Evolutionary conservation across 2,113 vertebrate species (phyloP).

Genomic region (Neolamprologus hecqui): DNA sequence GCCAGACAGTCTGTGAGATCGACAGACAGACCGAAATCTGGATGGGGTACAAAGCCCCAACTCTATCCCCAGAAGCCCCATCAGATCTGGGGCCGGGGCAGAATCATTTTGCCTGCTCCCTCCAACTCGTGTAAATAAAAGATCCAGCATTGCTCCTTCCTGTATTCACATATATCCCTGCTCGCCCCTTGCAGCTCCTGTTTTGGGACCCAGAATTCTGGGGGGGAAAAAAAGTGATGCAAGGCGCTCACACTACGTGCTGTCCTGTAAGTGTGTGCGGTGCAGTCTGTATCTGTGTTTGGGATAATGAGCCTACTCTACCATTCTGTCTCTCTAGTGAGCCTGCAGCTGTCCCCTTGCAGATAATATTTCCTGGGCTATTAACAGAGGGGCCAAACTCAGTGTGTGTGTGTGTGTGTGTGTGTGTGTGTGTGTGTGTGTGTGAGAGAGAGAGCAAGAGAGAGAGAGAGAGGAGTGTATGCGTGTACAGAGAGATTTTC

Average conservation of each 20-base stretch:
- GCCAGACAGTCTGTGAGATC: conserved; percentile 34
- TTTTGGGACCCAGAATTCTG: not conserved
- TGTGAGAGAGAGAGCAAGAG: accelerated
- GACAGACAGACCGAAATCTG: conserved; percentile 9
- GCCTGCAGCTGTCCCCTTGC: conserved; percentile 68
- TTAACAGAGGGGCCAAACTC: conserved; percentile 49
- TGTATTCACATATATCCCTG: not conserved
- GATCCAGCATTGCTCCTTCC: not conserved
- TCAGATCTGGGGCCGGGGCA: conserved; percentile 29
- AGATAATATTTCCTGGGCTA: conserved; percentile 68
- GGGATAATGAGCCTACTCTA: conserved; percentile 62
- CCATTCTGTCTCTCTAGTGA: conserved; percentile 56
- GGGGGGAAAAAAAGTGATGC: not conserved
- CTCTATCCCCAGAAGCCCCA: conserved; percentile 23
- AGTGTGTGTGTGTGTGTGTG: conserved; percentile 12
- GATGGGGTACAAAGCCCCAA: conserved; percentile 32
- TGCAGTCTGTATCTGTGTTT: conserved; percentile 46
- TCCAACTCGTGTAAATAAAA: conserved; percentile 7
- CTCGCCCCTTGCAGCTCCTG: not conserved
- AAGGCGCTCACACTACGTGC: conserved; percentile 4
- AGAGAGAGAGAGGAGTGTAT: not conserved
- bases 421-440: conserved; percentile 17
- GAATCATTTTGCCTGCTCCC: not conserved
- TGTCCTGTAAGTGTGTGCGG: conserved; percentile 3
- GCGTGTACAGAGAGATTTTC: conserved; percentile 12